Evolutionary conservation across 2,113 vertebrate genomes (phyloP).

Genomic region (Hoplias malabaricus): DNA sequence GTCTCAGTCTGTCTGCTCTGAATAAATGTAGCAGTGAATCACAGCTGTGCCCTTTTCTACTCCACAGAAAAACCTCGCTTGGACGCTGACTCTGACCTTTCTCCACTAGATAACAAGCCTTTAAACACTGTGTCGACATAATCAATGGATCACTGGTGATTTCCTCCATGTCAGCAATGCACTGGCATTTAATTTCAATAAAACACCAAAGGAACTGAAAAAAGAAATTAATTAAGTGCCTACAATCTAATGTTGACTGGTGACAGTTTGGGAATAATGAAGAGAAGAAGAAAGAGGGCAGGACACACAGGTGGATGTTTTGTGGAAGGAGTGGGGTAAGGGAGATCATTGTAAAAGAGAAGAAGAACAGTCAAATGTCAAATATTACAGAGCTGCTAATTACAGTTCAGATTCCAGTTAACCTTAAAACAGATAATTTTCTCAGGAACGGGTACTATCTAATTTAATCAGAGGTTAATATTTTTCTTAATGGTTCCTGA

Average conservation of each 20-base stretch:
- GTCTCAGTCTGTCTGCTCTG: background rate
- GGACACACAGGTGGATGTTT: too few species aligned
- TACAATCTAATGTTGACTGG: background rate
- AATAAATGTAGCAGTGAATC: conserved; percentile 10
- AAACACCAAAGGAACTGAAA: background rate
- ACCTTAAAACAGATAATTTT: too few species aligned
- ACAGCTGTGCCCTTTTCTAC: conserved; percentile 28
- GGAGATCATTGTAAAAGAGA: too few species aligned
- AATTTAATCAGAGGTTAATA: too few species aligned
- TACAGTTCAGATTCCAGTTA: too few species aligned
- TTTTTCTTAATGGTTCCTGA: too few species aligned
- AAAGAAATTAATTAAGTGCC: background rate
- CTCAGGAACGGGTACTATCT: too few species aligned
- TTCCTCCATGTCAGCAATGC: background rate
- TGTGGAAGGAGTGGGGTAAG: too few species aligned
- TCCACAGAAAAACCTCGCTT: conserved; percentile 1
- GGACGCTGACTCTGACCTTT: conserved; percentile 27
- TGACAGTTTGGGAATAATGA: background rate
- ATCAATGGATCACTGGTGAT: background rate
- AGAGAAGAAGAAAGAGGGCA: too few species aligned
- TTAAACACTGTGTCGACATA: background rate
- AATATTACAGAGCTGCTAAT: too few species aligned
- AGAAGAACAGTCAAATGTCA: too few species aligned
- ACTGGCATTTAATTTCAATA: conserved; percentile 35
- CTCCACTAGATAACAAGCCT: conserved; percentile 7